phyloP scores from a whole-genome alignment of 2,797 vertebrate genomes.

The Etheostoma perlongum region DNA sequence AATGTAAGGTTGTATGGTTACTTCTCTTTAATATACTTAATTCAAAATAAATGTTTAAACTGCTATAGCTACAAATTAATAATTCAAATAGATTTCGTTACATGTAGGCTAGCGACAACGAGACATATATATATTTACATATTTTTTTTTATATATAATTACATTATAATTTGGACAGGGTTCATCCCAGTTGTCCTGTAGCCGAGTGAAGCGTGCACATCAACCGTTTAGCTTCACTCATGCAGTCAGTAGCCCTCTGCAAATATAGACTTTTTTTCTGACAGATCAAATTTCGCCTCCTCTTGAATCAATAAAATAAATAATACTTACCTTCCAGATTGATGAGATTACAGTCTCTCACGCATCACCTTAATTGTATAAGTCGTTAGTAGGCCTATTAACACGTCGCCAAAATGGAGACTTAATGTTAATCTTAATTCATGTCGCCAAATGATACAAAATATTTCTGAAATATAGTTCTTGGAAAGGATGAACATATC shows the following conservation, averaged over 20 bases:
- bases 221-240: not conserved
- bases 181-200: not conserved
- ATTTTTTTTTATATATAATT: no score
- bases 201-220: not conserved
- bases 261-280: not conserved
- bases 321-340: slow-evolving; percentile 73
- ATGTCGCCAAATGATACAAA: slow-evolving; percentile 20
- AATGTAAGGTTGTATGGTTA: not conserved
- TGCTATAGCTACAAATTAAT: not conserved
- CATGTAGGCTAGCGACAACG: not conserved
- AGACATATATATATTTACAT: not conserved
- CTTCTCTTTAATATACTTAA: not conserved
- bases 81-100: not conserved
- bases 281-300: slow-evolving; percentile 13
- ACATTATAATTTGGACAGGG: not conserved
- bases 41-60: not conserved
- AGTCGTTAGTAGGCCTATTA: not conserved
- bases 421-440: not conserved
- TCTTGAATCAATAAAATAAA: slow-evolving; percentile 56
- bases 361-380: slow-evolving; percentile 40
- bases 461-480: slow-evolving; percentile 18
- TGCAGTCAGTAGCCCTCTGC: slow-evolving; percentile 9
- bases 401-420: slow-evolving; percentile 2
- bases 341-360: slow-evolving; percentile 52
- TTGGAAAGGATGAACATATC: slow-evolving; percentile 1